A percentile compares a stretch with the other conserved stretches of the same genome.
These are phyloP conservation scores for Urocyon cinereoargenteus DNA, from an alignment of 2,797 vertebrate species.

Conservation along the genomic window DNA sequence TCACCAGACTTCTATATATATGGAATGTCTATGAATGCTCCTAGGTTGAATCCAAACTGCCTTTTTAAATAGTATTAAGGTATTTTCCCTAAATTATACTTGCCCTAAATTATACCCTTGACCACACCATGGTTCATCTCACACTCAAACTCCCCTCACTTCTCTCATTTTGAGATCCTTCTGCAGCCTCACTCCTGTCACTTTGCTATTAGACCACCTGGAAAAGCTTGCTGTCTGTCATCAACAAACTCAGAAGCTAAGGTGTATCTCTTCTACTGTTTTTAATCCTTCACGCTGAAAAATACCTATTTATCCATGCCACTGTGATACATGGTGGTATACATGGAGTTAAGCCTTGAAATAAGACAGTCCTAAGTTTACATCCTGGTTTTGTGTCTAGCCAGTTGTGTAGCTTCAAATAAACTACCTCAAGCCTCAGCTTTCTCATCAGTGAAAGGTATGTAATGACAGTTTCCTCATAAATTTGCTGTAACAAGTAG, in stretches of 20 bases:
- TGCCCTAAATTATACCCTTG: background rate
- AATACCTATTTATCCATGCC: background rate
- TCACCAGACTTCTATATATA: constrained; percentile 25
- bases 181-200: background rate
- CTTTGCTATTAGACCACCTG: background rate
- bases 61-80: background rate
- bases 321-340: background rate
- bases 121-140: background rate
- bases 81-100: constrained; percentile 15
- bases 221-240: background rate
- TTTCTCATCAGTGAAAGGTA: constrained; percentile 21
- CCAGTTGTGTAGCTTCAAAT: background rate
- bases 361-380: background rate
- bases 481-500: background rate
- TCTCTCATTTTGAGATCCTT: constrained; percentile 6
- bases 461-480: background rate
- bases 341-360: background rate
- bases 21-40: background rate
- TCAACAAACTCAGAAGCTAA: background rate
- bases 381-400: constrained; percentile 8
- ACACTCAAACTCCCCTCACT: background rate
- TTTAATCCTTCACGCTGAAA: constrained; percentile 29
- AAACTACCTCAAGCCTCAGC: background rate
- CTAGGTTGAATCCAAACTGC: background rate
- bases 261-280: background rate